A percentile compares a stretch with the other conserved stretches of the same genome.
Evolutionary conservation across 1,140 invertebrate species (phyloP).

Genomic region (Sarcophaga bullata): DNA sequence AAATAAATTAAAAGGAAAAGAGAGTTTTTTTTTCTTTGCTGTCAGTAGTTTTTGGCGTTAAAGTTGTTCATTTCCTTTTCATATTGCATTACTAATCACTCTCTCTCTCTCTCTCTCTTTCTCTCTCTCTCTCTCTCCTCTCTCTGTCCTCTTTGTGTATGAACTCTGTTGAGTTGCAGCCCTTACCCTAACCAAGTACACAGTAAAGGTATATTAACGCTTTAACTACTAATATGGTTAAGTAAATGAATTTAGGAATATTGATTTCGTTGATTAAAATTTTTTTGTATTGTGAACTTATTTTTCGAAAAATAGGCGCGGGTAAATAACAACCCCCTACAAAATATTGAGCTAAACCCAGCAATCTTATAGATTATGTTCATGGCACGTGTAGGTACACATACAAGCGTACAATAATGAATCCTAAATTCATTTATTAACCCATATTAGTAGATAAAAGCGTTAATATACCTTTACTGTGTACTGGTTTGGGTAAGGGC

Average conservation of each 20-base stretch:
- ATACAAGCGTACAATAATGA: background rate
- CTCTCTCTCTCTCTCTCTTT: background rate
- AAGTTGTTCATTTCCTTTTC: background rate
- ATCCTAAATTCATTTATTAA: background rate
- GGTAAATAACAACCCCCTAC: conserved; percentile 20
- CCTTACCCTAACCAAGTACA: too few species aligned
- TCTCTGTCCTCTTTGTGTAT: background rate
- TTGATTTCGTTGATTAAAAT: background rate
- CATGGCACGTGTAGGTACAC: background rate
- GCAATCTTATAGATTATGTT: background rate
- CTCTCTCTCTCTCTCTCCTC: background rate
- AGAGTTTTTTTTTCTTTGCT: background rate
- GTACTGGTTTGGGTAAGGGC: background rate
- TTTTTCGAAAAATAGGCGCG: conserved; percentile 11
- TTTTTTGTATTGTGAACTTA: conserved; percentile 2
- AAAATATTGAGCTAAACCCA: background rate
- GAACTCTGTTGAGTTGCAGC: too few species aligned
- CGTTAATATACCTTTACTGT: background rate
- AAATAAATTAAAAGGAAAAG: background rate
- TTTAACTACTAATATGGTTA: too few species aligned
- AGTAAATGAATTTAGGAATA: too few species aligned
- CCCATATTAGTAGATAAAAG: conserved; percentile 23
- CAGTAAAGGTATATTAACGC: too few species aligned
- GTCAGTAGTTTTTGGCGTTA: background rate
- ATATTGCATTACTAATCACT: background rate